phyloP scores from a whole-genome alignment of 1,140 invertebrate genomes.

The Drosophila takahashii region DNA sequence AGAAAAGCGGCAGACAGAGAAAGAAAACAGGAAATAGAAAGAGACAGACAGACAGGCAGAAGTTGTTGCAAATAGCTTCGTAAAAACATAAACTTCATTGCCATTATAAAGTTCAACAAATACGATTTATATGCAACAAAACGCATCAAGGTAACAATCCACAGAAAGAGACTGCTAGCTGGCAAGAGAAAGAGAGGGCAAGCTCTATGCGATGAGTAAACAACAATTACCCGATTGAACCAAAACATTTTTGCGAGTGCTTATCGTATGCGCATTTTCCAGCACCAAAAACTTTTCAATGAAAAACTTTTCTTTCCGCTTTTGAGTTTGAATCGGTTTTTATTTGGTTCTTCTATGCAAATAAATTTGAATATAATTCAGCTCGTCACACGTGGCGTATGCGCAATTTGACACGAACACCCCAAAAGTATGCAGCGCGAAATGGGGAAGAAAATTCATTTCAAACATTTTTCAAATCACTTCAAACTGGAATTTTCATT shows the following conservation, averaged over 20 bases:
- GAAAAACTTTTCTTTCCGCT: conserved; percentile 25
- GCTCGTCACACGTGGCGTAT: conserved; percentile 60
- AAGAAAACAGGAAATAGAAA: background rate
- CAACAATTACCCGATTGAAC: conserved; percentile 61
- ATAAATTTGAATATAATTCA: conserved; percentile 31
- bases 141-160: conserved; percentile 23
- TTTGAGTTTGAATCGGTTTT: conserved; percentile 9
- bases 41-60: background rate
- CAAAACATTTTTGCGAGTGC: conserved; percentile 40
- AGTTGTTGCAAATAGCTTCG: conserved; percentile 48
- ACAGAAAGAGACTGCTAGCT: background rate
- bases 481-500: conserved; percentile 16
- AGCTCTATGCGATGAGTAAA: conserved; percentile 45
- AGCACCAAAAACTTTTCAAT: conserved; percentile 28
- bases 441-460: conserved; percentile 21
- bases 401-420: conserved; percentile 55
- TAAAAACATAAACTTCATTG: conserved; percentile 53
- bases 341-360: conserved; percentile 14
- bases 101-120: conserved; percentile 56
- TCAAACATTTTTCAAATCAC: conserved; percentile 44
- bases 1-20: background rate
- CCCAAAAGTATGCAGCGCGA: conserved; percentile 58
- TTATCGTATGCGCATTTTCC: conserved; percentile 14
- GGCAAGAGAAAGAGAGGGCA: background rate
- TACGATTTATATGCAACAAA: conserved; percentile 46